Evolutionary conservation across 2,113 vertebrate species (phyloP), one percentile per base, ranked within the genome.

Genomic region (Motacilla alba): DNA sequence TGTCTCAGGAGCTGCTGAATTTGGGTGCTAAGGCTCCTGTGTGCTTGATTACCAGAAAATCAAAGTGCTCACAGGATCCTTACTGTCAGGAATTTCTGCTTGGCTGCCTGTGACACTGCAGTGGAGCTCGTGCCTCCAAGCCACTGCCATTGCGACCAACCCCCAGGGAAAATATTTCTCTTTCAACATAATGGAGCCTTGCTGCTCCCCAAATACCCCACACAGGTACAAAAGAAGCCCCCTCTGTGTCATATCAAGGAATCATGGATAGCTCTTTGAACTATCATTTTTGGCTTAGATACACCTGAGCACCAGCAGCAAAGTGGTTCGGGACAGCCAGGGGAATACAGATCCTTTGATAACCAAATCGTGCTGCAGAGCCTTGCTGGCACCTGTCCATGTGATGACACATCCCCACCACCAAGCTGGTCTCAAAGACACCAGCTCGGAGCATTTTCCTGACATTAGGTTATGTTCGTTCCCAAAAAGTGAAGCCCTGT

Each of bases 161-260:
- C 9, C 13, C 19, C 2, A 6, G 35, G 27, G 62, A 37, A 66
- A 85, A 17, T 19, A 47, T 8, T 68, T 20, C 11, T 74, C 46
- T 52, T 68, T n/a, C 30, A 50, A 8, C 0, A 0, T 3, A 4
- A 20, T 8, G 6, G 41, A 84, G 60, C 50, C 13, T 49, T 58
- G 35, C 49, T 84, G 47, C 47, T 90, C 47, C 20, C 52, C 73
- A 52, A 87, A 55, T 39, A 74, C 26, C 11, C 11, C 37, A 23
- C 0, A 2, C 2, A 39, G 14, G 21, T 10, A 43, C 27, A 24
- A 56, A 41, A 68, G 73, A 44, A 35, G 6, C 3, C 21, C 5
- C 9, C 5, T 30, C 31, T 0, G 0, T 9, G 20, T 55, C 28
- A 49, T 53, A 30, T 9, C 19, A 19, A 46, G 72, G 44, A 59